These are phyloP conservation scores for Haemorhous mexicanus DNA, from an alignment of 2,113 vertebrate genomes.

Conservation along the genomic window DNA sequence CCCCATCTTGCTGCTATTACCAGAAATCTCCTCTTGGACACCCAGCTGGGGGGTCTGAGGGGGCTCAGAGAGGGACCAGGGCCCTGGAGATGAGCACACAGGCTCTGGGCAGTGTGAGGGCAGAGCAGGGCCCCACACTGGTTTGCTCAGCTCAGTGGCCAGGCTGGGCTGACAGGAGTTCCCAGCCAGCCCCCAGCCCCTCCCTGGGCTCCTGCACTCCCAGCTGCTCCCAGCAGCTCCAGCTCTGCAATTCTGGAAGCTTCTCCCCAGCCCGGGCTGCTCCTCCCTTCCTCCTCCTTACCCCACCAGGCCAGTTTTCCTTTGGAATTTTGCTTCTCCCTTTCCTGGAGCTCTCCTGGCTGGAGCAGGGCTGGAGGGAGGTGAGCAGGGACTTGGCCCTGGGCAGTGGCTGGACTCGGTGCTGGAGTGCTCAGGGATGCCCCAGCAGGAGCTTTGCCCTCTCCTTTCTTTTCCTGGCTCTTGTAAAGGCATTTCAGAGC, in stretches of 20 bases:
- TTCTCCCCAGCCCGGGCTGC: not conserved
- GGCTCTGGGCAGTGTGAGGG: not conserved
- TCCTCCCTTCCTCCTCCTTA: not conserved
- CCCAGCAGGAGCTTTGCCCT: conserved; percentile 1
- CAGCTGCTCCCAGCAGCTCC: not conserved
- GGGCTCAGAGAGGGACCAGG: not conserved
- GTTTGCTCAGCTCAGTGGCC: not conserved
- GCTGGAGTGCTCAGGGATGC: not conserved
- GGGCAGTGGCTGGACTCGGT: accelerated
- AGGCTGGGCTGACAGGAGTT: no score
- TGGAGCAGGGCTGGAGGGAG: not conserved
- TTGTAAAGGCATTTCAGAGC: not conserved
- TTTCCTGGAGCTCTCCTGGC: not conserved
- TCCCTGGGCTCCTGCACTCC: not conserved
- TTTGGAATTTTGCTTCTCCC: not conserved
- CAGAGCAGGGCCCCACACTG: not conserved
- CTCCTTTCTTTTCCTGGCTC: not conserved
- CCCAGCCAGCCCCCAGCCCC: not conserved
- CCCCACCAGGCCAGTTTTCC: accelerated
- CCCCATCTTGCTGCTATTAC: not conserved
- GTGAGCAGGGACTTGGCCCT: not conserved
- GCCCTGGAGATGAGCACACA: accelerated
- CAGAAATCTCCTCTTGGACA: not conserved
- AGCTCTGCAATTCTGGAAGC: not conserved
- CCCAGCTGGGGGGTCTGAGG: not conserved